These are phyloP conservation scores for Archips xylosteana DNA, from an alignment of 2,888 invertebrate species.

Conservation along the genomic window DNA sequence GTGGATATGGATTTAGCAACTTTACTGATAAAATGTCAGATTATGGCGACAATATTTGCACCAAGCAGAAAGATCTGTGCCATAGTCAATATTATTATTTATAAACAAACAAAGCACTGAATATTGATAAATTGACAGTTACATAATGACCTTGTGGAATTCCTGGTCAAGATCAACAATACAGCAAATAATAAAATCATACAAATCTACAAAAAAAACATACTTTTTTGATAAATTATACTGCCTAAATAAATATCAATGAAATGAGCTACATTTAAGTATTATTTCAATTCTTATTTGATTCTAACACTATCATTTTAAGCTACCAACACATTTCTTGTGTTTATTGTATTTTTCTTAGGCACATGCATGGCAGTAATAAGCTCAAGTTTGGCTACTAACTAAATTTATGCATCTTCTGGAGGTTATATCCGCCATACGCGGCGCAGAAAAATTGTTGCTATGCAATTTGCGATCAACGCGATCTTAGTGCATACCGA, in stretches of 20 bases:
- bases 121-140: slow-evolving; percentile 1
- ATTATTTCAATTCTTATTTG: background rate
- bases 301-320: background rate
- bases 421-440: slow-evolving; percentile 27
- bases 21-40: no score
- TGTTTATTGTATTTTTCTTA: background rate
- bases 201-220: no score
- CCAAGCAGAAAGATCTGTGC: background rate
- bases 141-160: background rate
- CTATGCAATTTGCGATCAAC: slow-evolving; percentile 10
- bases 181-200: background rate
- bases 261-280: background rate
- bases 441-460: background rate
- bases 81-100: background rate
- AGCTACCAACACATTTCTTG: background rate
- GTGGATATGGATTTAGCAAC: background rate
- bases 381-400: background rate
- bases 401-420: slow-evolving; percentile 21
- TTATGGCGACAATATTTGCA: background rate
- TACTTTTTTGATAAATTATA: no score
- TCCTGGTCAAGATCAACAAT: background rate
- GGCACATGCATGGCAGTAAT: background rate
- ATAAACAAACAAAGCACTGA: background rate
- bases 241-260: background rate
- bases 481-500: background rate